Evolutionary conservation across 2,888 invertebrate species (phyloP).

Genomic region (Laothoe populi): DNA sequence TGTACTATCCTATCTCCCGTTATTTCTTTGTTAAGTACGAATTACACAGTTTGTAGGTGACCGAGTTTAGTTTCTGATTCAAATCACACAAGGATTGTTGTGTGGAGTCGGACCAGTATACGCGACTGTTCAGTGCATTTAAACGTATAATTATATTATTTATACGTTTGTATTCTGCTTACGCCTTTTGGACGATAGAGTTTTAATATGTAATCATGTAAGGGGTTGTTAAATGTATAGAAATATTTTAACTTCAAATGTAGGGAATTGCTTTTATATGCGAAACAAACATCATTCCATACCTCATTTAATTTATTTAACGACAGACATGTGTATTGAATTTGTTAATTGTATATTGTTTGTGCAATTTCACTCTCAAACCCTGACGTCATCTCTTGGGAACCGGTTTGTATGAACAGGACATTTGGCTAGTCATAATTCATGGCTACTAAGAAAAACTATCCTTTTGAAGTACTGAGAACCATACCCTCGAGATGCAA

Average conservation of each 20-base stretch:
- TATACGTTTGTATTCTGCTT: background rate
- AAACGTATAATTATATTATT: too few relatives aligned
- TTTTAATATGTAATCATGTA: background rate
- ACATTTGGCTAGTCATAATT: background rate
- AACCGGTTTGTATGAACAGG: background rate
- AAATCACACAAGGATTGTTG: too few relatives aligned
- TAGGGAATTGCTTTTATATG: slow-evolving; percentile 18
- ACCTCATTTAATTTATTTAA: slow-evolving; percentile 18
- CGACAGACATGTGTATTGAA: slow-evolving; percentile 8
- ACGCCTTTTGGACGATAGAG: background rate
- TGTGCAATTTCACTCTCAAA: background rate
- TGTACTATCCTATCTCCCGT: background rate
- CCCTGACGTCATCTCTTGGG: slow-evolving; percentile 4
- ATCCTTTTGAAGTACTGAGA: background rate
- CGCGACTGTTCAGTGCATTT: background rate
- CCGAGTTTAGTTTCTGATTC: too few relatives aligned
- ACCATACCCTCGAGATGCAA: background rate
- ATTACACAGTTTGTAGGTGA: too few relatives aligned
- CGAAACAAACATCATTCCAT: slow-evolving; percentile 19
- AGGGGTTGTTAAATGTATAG: slow-evolving; percentile 24
- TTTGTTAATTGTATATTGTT: slow-evolving; percentile 5
- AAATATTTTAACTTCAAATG: slow-evolving; percentile 16
- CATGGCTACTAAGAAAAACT: background rate
- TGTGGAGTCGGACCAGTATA: too few relatives aligned
- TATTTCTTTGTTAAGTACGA: background rate